Base-by-base conservation (phyloP, 1,140 invertebrate genomes). In the Wiebesia pumilae region DNA sequence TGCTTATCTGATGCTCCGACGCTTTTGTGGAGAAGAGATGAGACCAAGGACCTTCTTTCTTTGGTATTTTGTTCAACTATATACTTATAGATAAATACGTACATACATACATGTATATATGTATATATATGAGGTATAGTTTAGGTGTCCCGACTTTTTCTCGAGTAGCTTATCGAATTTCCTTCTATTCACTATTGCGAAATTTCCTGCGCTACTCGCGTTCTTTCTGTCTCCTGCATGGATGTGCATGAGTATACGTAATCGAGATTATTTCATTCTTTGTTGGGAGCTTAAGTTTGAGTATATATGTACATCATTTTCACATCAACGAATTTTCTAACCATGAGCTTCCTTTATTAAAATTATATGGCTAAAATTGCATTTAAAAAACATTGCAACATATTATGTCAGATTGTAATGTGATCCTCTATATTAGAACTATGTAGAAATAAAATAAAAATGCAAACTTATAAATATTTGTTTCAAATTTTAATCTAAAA, bases 1-100 rank as follows among this genome's bases (percentile, higher is more conserved):
- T 92, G 91, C 91, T 86, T 92, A 92, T 92, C 91, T 92, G 92
- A 92, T 92, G 89, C 90, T 88, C 89, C 89, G 89, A 87, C 89
- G 90, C 90, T 90, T 82, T 91, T 91, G 90, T 91, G 90, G 89
- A 90, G 88, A 87, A 89, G 90, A 91, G 90, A 91, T 88, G 89
- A 90, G 89, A 90, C 88, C 90, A 89, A 90, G 83, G 88, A 87
- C 87, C 80, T 83, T 77, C 58, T 81, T 90, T 87, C 89, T 90
- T 88, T 82, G 84, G 79, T 88, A 85, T 88, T 83, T 87, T 88
- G 77, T 83, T 83, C 51, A 27, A 27, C 40, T 71, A 40, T 71
- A 40, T 71, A 71, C 58, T 54, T 73, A 83, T 7, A 27, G 40
- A 69, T 54, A 51, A 12, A 33, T 69, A 30, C 21, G 67, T 35